These are phyloP conservation scores for Platichthys stellatus DNA, from an alignment of 2,113 vertebrate species.

Conservation along the genomic window DNA sequence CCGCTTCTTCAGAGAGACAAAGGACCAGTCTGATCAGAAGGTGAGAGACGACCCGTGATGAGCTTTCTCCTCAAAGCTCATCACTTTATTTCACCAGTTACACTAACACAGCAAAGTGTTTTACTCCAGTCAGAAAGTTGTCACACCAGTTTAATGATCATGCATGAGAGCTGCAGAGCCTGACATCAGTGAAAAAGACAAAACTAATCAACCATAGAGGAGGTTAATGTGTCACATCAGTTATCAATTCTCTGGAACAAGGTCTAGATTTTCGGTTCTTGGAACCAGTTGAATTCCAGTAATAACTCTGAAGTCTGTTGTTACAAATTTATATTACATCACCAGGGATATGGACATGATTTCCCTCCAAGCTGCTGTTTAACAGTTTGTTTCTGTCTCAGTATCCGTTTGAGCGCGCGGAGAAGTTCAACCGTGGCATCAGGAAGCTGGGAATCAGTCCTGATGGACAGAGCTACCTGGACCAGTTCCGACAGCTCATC, in stretches of 20 bases:
- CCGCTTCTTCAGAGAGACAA: slow-evolving; percentile 97
- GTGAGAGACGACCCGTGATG: slow-evolving; percentile 63
- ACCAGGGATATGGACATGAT: background rate
- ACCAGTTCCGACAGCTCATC: slow-evolving; percentile 98
- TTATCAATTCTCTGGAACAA: background rate
- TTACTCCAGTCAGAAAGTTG: background rate
- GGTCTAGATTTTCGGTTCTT: slow-evolving; percentile 1
- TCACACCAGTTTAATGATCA: too few relatives aligned
- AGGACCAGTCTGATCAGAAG: slow-evolving; percentile 98
- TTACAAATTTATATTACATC: background rate
- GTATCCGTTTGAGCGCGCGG: slow-evolving; percentile 98
- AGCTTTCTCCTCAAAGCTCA: too few relatives aligned
- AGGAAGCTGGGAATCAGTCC: slow-evolving; percentile 97
- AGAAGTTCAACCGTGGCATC: slow-evolving; percentile 99
- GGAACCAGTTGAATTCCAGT: background rate
- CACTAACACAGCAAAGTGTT: background rate
- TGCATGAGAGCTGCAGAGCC: background rate
- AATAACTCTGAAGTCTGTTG: background rate
- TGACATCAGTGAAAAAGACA: background rate
- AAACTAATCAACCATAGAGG: background rate
- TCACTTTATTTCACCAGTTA: background rate
- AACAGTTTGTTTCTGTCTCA: slow-evolving; percentile 52
- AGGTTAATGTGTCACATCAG: background rate
- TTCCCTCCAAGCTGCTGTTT: background rate
- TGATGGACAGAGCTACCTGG: slow-evolving; percentile 97